Evolutionary conservation across 1,140 invertebrate species (phyloP), one percentile per base, ranked within the genome.

Genomic region (Hypsibius dujardini): DNA sequence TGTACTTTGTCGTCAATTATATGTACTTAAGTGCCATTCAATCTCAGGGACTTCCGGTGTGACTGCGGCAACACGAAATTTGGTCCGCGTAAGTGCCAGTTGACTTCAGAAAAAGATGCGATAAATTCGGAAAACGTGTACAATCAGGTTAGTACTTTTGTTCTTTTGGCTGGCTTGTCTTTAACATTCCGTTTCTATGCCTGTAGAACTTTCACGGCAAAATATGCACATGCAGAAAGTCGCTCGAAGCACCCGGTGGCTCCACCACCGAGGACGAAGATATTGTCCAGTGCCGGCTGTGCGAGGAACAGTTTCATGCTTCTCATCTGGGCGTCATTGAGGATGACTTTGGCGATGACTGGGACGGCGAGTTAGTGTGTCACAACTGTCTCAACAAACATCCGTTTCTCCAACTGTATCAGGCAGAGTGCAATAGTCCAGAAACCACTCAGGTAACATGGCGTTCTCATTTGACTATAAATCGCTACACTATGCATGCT

Each of bases 241-340:
- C 93, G 0, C 98, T 97, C 62, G 62, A 67, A n/a, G 50, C n/a
- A n/a, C 7, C 50, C 62, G 45, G 42, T 45, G 42, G 42, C 62
- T 7, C 62, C 45, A 72, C 72, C 75, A 70, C 12, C 12, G 80
- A 82, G 50, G 86, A 87, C 71, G 92, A 95, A 81, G 88, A 90
- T 76, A 98, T 98, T 94, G 86, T 96, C 59, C 95, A 98, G 77
- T 99, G 96, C 77, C 83, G 89, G 69, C 82, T 96, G 70, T 99
- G 95, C 81, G 95, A 98, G 80, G 95, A 99, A 79, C 99, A 96
- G 96, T 94, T 88, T 76, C 95, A 98, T 42, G 12, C 62, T 12
- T 45, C 62, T 7, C 62, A 67, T 67, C 3, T 67, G 12, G 62
- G 62, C 12, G 62, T 67, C 12, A 45, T 7, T 7, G 12, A 12